Conservation (phyloP, 2,888 invertebrate genomes). For the Lamproptera curius region DNA sequence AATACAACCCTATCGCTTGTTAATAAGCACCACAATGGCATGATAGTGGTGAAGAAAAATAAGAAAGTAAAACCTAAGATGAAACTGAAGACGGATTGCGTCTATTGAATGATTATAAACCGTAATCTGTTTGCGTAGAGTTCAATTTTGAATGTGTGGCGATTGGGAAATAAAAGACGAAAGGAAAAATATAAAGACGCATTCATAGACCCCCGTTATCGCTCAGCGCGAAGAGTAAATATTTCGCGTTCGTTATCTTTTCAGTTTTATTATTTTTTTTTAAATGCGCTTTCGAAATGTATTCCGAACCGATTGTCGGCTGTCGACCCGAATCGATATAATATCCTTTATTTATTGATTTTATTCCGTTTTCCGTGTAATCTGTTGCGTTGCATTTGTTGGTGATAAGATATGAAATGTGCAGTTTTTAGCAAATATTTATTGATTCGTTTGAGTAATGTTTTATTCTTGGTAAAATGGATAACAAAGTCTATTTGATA, state of each 20-base stretch:
- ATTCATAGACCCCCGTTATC: slow-evolving; percentile 68
- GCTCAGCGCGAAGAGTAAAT: slow-evolving; percentile 64
- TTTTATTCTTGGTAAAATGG: no score
- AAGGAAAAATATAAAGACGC: slow-evolving; percentile 63
- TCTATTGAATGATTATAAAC: slow-evolving; percentile 40
- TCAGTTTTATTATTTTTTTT: slow-evolving; percentile 64
- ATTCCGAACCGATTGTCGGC: slow-evolving; percentile 54
- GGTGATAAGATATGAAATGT: slow-evolving; percentile 16
- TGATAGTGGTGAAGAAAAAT: slow-evolving; percentile 53
- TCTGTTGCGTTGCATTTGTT: slow-evolving; percentile 17
- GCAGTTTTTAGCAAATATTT: slow-evolving; percentile 13
- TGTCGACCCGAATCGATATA: slow-evolving; percentile 40
- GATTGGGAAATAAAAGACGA: slow-evolving; percentile 39
- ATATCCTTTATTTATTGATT: no score
- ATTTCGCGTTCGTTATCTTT: slow-evolving; percentile 67
- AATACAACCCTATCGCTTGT: slow-evolving; percentile 35
- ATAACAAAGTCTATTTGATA: no score
- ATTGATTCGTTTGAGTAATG: background rate
- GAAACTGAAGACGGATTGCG: slow-evolving; percentile 64
- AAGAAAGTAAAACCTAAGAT: slow-evolving; percentile 73
- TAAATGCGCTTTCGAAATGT: slow-evolving; percentile 61
- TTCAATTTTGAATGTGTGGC: slow-evolving; percentile 21
- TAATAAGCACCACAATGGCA: slow-evolving; percentile 46
- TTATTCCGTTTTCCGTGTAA: no score
- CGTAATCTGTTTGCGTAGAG: slow-evolving; percentile 31